Conservation (phyloP, 2,113 vertebrate species). For the Forbesichthys papilliferus region DNA sequence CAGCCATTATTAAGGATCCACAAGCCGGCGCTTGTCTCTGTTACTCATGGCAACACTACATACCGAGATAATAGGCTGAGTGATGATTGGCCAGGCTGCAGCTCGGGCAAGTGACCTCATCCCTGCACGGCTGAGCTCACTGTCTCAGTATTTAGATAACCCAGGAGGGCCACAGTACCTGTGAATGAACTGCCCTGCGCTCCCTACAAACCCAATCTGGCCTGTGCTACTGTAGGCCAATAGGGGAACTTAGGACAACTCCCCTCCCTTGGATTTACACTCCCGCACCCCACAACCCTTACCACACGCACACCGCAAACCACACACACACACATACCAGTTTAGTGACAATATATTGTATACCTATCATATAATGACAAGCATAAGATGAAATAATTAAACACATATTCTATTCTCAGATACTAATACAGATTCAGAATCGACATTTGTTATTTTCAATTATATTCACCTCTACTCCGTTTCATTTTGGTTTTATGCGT, state of each 20-base stretch:
- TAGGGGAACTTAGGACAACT: neutral
- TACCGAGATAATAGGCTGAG: slow-evolving; percentile 69
- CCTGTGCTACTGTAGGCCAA: slow-evolving; percentile 10
- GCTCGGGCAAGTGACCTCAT: slow-evolving; percentile 69
- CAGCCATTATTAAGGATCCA: slow-evolving; percentile 56
- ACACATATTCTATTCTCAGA: no score
- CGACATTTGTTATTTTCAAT: no score
- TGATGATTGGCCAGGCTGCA: slow-evolving; percentile 70
- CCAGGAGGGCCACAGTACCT: slow-evolving; percentile 41
- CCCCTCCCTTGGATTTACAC: neutral
- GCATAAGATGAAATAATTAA: neutral
- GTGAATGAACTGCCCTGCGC: slow-evolving; percentile 29
- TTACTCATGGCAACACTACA: slow-evolving; percentile 77
- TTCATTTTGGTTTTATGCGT: no score
- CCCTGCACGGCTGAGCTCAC: slow-evolving; percentile 68
- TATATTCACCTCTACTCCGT: no score
- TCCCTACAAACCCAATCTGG: slow-evolving; percentile 7
- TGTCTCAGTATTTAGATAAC: slow-evolving; percentile 71
- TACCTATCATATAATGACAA: no score
- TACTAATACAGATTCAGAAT: no score
- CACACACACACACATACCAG: neutral
- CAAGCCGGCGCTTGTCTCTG: slow-evolving; percentile 57
- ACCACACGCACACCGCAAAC: neutral
- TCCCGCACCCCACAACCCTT: neutral
- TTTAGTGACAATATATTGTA: neutral